Conservation (phyloP, 2,113 vertebrate species). For the Malurus elegans region DNA sequence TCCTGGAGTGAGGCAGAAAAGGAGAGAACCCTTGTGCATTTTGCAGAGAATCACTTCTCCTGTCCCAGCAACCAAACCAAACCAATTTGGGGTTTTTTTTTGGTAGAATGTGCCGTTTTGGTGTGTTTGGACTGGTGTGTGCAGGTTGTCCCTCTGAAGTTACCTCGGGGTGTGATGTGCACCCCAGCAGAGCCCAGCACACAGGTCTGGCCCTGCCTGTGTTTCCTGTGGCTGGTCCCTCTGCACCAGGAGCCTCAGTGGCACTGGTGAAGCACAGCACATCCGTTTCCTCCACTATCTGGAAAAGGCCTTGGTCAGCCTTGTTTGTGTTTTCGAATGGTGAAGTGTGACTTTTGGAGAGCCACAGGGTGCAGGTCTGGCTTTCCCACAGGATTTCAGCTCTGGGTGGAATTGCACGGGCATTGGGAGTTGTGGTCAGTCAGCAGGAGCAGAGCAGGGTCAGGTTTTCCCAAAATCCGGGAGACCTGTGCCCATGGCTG, state of each 20-base stretch:
- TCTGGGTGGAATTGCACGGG: neutral
- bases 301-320: neutral
- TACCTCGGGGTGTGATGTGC: neutral
- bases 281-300: fast-evolving
- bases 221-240: neutral
- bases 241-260: neutral
- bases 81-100: neutral
- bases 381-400: neutral
- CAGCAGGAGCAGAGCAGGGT: fast-evolving
- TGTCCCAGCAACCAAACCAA: neutral
- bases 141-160: neutral
- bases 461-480: neutral
- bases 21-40: neutral
- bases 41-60: neutral
- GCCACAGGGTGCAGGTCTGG: fast-evolving
- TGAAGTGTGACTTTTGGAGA: neutral
- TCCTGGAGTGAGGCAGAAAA: neutral
- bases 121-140: neutral
- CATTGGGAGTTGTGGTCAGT: fast-evolving
- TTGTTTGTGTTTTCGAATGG: neutral
- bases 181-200: neutral
- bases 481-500: neutral
- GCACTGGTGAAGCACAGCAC: fast-evolving
- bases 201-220: neutral
- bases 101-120: neutral